A percentile compares a stretch with the other conserved stretches of the same genome.
Evolutionary conservation across 2,888 invertebrate genomes (phyloP).

Genomic region (Standfussiana lucernea): DNA sequence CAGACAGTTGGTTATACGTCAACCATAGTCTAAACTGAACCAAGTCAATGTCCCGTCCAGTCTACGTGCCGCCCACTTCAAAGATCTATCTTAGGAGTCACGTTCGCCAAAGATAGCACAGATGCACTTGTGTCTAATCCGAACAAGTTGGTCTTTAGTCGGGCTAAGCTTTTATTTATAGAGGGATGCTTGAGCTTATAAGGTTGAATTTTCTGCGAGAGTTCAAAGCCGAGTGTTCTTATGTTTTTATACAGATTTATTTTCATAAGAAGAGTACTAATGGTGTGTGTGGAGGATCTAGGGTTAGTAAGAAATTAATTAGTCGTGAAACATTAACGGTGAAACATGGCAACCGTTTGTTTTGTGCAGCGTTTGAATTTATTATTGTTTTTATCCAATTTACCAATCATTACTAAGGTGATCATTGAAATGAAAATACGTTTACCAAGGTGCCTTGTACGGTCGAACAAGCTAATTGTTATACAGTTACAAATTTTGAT

Average conservation of each 20-base stretch:
- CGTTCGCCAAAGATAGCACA: conserved; percentile 43
- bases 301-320: background rate
- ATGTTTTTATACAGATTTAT: background rate
- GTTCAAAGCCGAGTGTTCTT: background rate
- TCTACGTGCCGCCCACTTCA: conserved; percentile 1
- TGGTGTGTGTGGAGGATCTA: background rate
- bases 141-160: conserved; percentile 48
- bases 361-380: background rate
- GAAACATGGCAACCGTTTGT: background rate
- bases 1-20: background rate
- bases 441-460: background rate
- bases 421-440: background rate
- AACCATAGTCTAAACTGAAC: background rate
- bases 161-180: conserved; percentile 55
- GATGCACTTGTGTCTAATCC: conserved; percentile 58
- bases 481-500: too few relatives aligned
- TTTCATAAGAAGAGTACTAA: conserved; percentile 2
- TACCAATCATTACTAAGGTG: too few relatives aligned
- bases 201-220: conserved; percentile 33
- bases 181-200: conserved; percentile 22
- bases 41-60: conserved; percentile 34
- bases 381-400: background rate
- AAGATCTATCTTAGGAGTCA: conserved; percentile 40
- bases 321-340: background rate
- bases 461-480: too few relatives aligned